Conservation (phyloP, 2,113 vertebrate genomes). For the Lycaon pictus region DNA sequence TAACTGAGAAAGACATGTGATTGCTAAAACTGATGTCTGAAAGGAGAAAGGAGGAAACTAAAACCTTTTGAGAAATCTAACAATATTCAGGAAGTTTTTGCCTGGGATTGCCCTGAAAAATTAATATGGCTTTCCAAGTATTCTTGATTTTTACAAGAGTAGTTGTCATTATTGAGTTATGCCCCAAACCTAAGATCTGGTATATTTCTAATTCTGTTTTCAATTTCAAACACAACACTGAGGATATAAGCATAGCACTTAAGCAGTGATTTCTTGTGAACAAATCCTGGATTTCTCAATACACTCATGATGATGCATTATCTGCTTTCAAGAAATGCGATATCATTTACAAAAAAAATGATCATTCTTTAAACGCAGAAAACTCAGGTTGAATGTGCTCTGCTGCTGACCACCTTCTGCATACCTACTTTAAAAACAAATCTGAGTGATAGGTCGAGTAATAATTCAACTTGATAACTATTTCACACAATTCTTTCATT, state of each 20-base stretch:
- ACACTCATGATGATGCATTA: conserved; percentile 26
- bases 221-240: background rate
- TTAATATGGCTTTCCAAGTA: background rate
- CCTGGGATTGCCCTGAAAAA: background rate
- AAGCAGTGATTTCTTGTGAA: conserved; percentile 30
- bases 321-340: conserved; percentile 24
- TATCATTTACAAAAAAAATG: background rate
- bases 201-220: conserved; percentile 36
- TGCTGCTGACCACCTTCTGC: background rate
- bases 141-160: conserved; percentile 49
- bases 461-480: background rate
- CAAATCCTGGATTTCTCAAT: background rate
- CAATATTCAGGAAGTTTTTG: background rate
- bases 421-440: background rate
- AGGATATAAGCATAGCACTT: background rate
- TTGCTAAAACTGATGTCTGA: background rate
- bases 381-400: background rate
- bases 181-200: background rate
- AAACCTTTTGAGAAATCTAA: conserved; percentile 2
- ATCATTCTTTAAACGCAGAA: background rate
- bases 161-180: conserved; percentile 12
- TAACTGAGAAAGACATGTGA: background rate
- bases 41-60: background rate
- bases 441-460: background rate
- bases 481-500: background rate